Base-by-base conservation (phyloP, 2,113 vertebrate species). In the Corydoras maculifer region DNA sequence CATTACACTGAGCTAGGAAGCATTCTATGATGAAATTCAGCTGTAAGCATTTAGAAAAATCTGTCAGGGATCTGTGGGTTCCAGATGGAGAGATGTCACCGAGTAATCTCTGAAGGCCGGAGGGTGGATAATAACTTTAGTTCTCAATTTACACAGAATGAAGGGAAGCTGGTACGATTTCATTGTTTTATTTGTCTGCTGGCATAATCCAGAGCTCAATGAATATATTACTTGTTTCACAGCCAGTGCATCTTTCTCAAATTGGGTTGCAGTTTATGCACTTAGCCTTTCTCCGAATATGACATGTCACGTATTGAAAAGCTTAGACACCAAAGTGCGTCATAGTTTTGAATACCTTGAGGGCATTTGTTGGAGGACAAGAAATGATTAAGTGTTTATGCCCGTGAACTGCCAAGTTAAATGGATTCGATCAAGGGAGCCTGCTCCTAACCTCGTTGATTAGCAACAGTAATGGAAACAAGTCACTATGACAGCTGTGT, bases 301-400 rank as follows among this genome's bases (percentile, higher is more conserved):
- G 73, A 70, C 43, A 32, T 68, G 65, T 66, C 48, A 58, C 31
- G 65, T 78, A 78, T 74, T 69, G 75, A 76, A 57, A 65, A 25
- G 49, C 78, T 58, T 9, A 66, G 53, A 69, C 64, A 29, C 70
- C 67, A 64, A 79, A 79, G 55, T 68, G 32, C 65, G 30, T 67
- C 66, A 66, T 54, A 43, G 73, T 74, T 68, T 73, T 75, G 66
- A 68, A 73, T 67, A 69, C 69, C 78, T 80, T 54, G 11, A 12
- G 61, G 74, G 76, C 58, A 75, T 79, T 77, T 66, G 68, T 30
- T 48, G 74, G 65, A 74, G 76, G 80, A 72, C 74, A 78, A 15
- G 55, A 79, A 68, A 79, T 82, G 74, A 78, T 82, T 76, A 80
- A 78, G 74, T 76, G 79, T 78, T 80, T 72, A 78, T 58, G 73